Base-by-base conservation (phyloP, 37 sponge, comb jelly and placozoan species). In the Spongilla lacustris region DNA sequence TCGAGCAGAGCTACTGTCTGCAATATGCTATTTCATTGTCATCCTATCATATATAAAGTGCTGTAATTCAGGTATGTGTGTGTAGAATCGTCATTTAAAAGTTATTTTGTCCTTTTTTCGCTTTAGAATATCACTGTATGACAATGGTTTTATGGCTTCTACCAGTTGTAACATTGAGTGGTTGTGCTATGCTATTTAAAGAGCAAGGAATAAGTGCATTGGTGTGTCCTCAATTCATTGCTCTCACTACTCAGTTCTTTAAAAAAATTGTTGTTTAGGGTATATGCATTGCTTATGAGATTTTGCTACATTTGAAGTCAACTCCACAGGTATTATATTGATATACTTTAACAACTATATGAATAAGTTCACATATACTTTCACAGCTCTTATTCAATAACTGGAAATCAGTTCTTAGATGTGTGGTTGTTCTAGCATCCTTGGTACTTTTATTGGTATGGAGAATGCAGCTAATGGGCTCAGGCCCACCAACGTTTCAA, bases 151-250 rank as follows among this genome's bases (percentile, higher is more conserved):
- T 77, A 22, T 69, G 71, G 66, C 49, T 83, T 2, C 0, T 86
- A n/a, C 30, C 80, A 32, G 66, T 84, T 25, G 46, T 69, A 9
- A 21, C 81, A n/a, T 67, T 95, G 50, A 76, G 79, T 24, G 84
- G 68, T 24, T 50, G 32, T 38, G 90, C 87, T n/a, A 92, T 92
- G 87, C 87, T 95, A 17, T 91, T 85, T 82, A 95, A 95, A 50
- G 95, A 95, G 71, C 95, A 95, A 77, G 92, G 95, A 29, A 29
- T 95, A 25, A 95, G 90, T 29, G 88, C 80, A 4, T 24, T 92
- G 84, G 95, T 86, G 71, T 35, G 68, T 26, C n/a, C n/a, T n/a
- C n/a, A 28, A 71, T 22, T 13, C 21, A 22, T 26, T 77, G 36
- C 23, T 76, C 22, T 74, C 23, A 14, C 2, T 67, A 23, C 67